Percentiles rank a stretch among this genome's conserved stretches.
phyloP scores from a whole-genome alignment of 2,113 vertebrate species.

The Pseudois nayaur region DNA sequence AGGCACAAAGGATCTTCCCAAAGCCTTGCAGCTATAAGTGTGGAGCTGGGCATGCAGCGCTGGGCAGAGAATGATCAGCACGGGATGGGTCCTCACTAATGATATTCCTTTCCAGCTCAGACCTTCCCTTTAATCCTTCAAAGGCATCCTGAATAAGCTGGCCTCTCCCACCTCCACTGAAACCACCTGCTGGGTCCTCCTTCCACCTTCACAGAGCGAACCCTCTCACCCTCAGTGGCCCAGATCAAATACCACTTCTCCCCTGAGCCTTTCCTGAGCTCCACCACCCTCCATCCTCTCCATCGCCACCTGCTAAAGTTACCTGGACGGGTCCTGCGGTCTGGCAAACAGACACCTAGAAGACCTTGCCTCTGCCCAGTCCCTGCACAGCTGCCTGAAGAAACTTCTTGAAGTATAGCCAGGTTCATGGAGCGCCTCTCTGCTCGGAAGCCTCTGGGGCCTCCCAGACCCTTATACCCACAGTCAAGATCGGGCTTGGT shows the following conservation, averaged over 20 bases:
- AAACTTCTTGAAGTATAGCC: neutral
- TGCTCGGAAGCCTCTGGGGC: neutral
- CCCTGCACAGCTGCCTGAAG: neutral
- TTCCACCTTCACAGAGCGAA: neutral
- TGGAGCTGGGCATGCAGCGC: rapidly evolving
- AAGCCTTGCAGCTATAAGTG: rapidly evolving
- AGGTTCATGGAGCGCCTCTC: neutral
- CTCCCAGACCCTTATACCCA: neutral
- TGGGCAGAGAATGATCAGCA: neutral
- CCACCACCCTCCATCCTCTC: neutral
- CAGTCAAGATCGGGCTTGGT: neutral
- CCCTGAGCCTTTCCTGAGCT: neutral
- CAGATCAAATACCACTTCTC: neutral
- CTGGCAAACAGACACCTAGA: rapidly evolving
- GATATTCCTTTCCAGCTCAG: neutral
- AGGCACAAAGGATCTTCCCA: neutral
- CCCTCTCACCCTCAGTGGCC: neutral
- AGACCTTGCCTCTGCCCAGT: neutral
- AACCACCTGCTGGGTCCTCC: neutral
- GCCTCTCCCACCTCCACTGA: neutral
- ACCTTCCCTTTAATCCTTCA: neutral
- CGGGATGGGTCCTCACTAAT: neutral
- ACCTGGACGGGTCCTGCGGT: rapidly evolving
- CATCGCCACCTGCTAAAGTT: rapidly evolving
- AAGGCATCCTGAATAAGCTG: neutral